A percentile compares a stretch with the other conserved stretches of the same genome.
phyloP scores from a whole-genome alignment of 1,140 invertebrate species.

The Amphibalanus amphitrite region DNA sequence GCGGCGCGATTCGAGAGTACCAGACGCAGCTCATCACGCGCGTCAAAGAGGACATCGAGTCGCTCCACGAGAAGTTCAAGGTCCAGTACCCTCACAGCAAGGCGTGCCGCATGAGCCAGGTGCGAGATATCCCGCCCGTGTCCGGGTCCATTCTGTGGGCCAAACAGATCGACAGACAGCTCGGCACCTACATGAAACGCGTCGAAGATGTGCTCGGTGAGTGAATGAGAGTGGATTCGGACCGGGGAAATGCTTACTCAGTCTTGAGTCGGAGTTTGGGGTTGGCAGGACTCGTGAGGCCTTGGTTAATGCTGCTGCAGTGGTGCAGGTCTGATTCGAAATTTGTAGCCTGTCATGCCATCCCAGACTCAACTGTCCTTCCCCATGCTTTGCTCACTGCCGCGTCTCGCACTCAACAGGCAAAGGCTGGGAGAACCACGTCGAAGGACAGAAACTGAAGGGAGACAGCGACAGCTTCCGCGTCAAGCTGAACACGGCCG shows the following conservation, averaged over 20 bases:
- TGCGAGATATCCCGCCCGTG: slow-evolving; percentile 85
- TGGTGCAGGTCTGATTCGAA: too few relatives aligned
- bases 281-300: too few relatives aligned
- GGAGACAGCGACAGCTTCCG: slow-evolving; percentile 94
- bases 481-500: slow-evolving; percentile 82
- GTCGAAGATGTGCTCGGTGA: slow-evolving; percentile 84
- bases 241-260: too few relatives aligned
- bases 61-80: slow-evolving; percentile 95
- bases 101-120: slow-evolving; percentile 71
- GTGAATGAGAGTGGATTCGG: too few relatives aligned
- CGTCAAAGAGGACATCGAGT: slow-evolving; percentile 97
- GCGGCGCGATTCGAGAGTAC: slow-evolving; percentile 95
- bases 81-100: slow-evolving; percentile 87
- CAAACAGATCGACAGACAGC: slow-evolving; percentile 91
- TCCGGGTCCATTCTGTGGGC: slow-evolving; percentile 98
- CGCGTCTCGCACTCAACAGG: slow-evolving; percentile 24
- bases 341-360: too few relatives aligned
- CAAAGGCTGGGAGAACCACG: slow-evolving; percentile 97
- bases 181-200: slow-evolving; percentile 88
- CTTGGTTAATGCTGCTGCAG: too few relatives aligned
- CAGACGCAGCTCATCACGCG: slow-evolving; percentile 97
- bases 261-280: too few relatives aligned
- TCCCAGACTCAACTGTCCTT: too few relatives aligned
- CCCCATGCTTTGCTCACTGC: too few relatives aligned
- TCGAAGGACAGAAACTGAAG: slow-evolving; percentile 96